A percentile compares a stretch with the other conserved stretches of the same genome.
Evolutionary conservation across 2,113 vertebrate genomes (phyloP).

Genomic region (Spea multiplicata): DNA sequence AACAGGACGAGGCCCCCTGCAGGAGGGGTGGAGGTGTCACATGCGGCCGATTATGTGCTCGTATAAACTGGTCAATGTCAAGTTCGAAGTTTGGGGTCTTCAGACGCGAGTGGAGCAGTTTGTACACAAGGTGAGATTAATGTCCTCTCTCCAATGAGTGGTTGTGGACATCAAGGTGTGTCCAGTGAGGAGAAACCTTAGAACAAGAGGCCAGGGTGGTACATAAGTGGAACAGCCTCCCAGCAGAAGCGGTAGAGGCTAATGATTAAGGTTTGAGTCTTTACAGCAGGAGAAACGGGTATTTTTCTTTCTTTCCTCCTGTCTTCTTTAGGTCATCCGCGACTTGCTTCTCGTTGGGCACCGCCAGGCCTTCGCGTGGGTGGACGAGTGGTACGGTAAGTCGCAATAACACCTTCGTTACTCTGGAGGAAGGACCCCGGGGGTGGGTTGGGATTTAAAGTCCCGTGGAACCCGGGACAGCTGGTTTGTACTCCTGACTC

Average conservation of each 20-base stretch:
- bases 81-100: slow-evolving; percentile 75
- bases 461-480: no score
- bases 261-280: no score
- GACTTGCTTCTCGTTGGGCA: slow-evolving; percentile 71
- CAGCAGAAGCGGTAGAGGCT: no score
- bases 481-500: background rate
- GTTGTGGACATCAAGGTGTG: no score
- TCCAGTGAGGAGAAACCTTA: no score
- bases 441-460: no score
- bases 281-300: no score
- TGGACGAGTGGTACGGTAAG: slow-evolving; percentile 73
- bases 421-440: no score
- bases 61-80: slow-evolving; percentile 71
- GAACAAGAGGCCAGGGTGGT: no score
- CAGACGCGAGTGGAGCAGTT: slow-evolving; percentile 71
- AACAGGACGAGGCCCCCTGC: slow-evolving; percentile 64
- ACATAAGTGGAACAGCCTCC: no score
- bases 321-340: slow-evolving; percentile 62
- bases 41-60: slow-evolving; percentile 70
- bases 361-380: slow-evolving; percentile 68
- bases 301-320: background rate
- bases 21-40: slow-evolving; percentile 66
- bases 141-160: background rate
- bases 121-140: slow-evolving; percentile 65
- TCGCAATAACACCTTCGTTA: background rate